Evolutionary conservation across 2,113 vertebrate species (phyloP).

Genomic region (Phaetusa simplex): DNA sequence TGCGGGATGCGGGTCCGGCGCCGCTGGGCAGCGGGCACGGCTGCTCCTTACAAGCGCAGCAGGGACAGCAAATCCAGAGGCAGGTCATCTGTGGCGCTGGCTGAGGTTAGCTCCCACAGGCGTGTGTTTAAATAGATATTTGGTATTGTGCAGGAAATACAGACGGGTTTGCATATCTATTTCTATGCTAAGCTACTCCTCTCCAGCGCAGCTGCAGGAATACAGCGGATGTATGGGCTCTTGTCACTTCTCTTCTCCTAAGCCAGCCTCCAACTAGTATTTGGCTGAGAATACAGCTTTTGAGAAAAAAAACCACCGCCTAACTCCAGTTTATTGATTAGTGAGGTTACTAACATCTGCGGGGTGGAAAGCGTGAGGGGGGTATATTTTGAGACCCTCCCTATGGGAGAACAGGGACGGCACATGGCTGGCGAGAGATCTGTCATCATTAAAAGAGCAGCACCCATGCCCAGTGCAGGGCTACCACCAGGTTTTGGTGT

Average conservation of each 20-base stretch:
- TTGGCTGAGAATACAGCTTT: not conserved
- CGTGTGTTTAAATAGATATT: not conserved
- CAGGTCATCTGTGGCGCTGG: not conserved
- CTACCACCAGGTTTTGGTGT: not conserved
- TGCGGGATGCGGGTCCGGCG: too few relatives aligned
- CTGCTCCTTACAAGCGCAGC: not conserved
- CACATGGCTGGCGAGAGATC: not conserved
- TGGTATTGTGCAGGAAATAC: not conserved
- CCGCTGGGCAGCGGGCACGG: not conserved
- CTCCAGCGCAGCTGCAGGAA: not conserved
- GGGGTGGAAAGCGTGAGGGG: not conserved
- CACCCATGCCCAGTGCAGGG: not conserved
- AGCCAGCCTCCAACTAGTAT: not conserved
- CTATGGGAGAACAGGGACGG: not conserved
- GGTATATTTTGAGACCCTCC: not conserved
- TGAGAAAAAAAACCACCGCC: not conserved
- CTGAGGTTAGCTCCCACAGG: not conserved
- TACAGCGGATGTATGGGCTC: accelerated
- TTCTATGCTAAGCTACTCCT: not conserved
- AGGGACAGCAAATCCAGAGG: not conserved
- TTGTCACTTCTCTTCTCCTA: not conserved
- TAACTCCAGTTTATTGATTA: not conserved
- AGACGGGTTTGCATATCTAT: not conserved
- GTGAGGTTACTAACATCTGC: not conserved
- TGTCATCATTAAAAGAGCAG: not conserved